Evolutionary conservation across 2,113 vertebrate species (phyloP).

Genomic region (Ceyx margarethae): DNA sequence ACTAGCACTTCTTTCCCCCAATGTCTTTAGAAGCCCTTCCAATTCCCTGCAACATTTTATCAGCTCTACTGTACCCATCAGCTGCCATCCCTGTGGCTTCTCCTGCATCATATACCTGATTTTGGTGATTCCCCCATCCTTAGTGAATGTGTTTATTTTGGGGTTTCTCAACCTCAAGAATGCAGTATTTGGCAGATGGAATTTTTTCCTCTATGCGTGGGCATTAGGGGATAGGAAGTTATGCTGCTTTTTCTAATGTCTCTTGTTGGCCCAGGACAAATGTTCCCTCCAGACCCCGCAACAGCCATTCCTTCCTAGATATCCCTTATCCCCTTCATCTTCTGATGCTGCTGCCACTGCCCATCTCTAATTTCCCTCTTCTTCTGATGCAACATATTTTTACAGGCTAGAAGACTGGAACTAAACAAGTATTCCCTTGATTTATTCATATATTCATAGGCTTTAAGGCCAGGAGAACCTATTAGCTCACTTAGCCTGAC

Average conservation of each 20-base stretch:
- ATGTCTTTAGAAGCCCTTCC: constrained; percentile 3
- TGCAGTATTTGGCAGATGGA: not conserved
- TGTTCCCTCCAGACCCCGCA: not conserved
- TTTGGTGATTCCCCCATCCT: not conserved
- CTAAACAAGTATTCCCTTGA: not conserved
- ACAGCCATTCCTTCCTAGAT: not conserved
- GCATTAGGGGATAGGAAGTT: not conserved
- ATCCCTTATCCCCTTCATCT: not conserved
- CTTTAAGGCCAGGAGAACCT: constrained; percentile 21
- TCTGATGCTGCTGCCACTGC: fast-evolving
- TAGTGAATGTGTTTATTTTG: fast-evolving
- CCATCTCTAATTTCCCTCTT: not conserved
- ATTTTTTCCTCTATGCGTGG: fast-evolving
- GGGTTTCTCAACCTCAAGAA: not conserved
- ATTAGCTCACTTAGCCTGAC: not conserved
- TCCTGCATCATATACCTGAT: fast-evolving
- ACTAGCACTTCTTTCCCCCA: not conserved
- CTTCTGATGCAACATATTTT: not conserved
- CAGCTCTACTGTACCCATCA: not conserved
- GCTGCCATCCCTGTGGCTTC: not conserved
- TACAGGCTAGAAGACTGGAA: not conserved
- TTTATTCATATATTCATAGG: constrained; percentile 24
- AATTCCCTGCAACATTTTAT: not conserved
- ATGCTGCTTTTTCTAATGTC: fast-evolving
- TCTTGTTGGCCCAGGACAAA: too few species aligned